Percentiles rank a stretch among this genome's conserved stretches.
Conservation (phyloP, 2,113 vertebrate genomes). For the Thryonomys swinderianus region DNA sequence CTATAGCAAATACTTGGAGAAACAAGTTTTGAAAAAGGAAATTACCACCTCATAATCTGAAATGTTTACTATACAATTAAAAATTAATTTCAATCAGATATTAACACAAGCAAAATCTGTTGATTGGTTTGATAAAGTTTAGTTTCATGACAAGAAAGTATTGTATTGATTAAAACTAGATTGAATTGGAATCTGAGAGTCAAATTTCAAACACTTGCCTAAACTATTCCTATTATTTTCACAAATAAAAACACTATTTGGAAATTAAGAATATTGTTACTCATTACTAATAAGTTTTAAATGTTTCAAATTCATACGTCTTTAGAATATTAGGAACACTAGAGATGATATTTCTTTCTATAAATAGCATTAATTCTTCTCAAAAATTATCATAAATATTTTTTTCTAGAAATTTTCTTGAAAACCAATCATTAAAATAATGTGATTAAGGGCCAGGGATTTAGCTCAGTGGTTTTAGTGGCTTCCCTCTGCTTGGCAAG, state of each 20-base stretch:
- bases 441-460: no score
- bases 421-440: neutral
- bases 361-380: conserved; percentile 17
- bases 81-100: neutral
- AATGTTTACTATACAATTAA: neutral
- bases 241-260: neutral
- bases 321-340: neutral
- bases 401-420: neutral
- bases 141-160: neutral
- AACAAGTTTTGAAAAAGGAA: neutral
- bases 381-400: neutral
- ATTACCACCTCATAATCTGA: neutral
- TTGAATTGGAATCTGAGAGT: neutral
- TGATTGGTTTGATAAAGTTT: neutral
- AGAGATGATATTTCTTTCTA: neutral
- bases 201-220: neutral
- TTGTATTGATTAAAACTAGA: neutral
- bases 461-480: no score
- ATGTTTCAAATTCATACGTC: neutral
- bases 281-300: neutral
- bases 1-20: neutral
- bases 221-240: neutral
- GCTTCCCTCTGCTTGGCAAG: no score
- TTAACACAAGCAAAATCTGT: neutral
- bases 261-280: neutral